These are phyloP conservation scores for Aegotheles bennettii DNA, from an alignment of 2,113 vertebrate species.

Conservation along the genomic window DNA sequence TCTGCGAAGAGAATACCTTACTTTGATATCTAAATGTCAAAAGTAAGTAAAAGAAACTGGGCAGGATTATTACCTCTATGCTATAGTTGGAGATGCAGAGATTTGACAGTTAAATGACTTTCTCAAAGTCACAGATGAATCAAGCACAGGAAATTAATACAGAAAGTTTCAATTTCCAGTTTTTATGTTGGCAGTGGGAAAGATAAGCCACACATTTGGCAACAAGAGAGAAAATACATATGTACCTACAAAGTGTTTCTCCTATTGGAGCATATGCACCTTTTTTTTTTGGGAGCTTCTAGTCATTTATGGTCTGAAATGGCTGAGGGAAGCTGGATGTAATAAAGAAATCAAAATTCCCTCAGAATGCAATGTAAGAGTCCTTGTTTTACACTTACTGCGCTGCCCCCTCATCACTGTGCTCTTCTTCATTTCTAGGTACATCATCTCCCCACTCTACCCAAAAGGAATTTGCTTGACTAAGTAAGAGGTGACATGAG, in stretches of 20 bases:
- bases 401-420: rapidly evolving
- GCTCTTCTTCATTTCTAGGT: not conserved
- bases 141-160: not conserved
- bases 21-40: slow-evolving; percentile 2
- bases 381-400: not conserved
- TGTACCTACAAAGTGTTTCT: not conserved
- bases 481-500: not conserved
- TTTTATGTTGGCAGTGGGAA: not conserved
- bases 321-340: not conserved
- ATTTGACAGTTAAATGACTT: slow-evolving; percentile 37
- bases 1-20: not conserved
- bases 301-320: not conserved
- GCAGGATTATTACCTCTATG: slow-evolving; percentile 1
- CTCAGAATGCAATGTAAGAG: not conserved
- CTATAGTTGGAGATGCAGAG: not conserved
- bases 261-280: not conserved
- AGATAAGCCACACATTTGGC: not conserved
- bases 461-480: not conserved
- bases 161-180: not conserved
- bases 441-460: not conserved
- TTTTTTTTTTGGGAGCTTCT: not conserved
- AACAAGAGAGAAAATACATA: not conserved
- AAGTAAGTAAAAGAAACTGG: not conserved
- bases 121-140: slow-evolving; percentile 10
- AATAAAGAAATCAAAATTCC: not conserved